These are phyloP conservation scores for Mus minutoides DNA, from an alignment of 2,797 vertebrate genomes.

Conservation along the genomic window DNA sequence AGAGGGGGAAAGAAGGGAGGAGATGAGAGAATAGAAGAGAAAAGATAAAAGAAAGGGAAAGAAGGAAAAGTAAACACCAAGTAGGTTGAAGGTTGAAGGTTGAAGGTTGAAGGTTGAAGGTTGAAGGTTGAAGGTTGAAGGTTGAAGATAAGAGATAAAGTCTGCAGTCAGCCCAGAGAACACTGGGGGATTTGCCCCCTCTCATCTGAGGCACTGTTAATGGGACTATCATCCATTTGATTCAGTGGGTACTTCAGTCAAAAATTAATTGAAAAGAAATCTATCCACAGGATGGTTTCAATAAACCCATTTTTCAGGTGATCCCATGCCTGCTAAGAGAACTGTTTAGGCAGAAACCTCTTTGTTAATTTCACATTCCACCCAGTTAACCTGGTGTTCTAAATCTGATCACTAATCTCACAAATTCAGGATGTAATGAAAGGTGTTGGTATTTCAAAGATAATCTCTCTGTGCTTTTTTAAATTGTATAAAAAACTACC, in stretches of 20 bases:
- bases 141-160: neutral
- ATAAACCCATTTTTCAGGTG: neutral
- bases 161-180: neutral
- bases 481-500: neutral
- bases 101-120: too few relatives aligned
- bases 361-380: neutral
- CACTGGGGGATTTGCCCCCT: neutral
- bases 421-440: neutral
- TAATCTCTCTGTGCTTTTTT: neutral
- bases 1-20: fast-evolving
- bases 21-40: too few relatives aligned
- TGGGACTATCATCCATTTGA: neutral
- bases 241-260: neutral
- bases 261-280: slow-evolving; percentile 22
- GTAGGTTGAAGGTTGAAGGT: neutral
- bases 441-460: neutral
- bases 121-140: too few relatives aligned
- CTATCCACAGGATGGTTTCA: neutral
- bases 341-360: neutral
- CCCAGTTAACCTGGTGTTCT: neutral
- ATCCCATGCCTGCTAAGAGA: neutral
- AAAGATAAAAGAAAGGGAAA: too few relatives aligned
- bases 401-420: neutral
- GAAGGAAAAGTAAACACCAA: neutral
- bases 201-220: neutral